Base-by-base conservation (phyloP, 1,140 invertebrate species). In the Eulimnadia texana region DNA sequence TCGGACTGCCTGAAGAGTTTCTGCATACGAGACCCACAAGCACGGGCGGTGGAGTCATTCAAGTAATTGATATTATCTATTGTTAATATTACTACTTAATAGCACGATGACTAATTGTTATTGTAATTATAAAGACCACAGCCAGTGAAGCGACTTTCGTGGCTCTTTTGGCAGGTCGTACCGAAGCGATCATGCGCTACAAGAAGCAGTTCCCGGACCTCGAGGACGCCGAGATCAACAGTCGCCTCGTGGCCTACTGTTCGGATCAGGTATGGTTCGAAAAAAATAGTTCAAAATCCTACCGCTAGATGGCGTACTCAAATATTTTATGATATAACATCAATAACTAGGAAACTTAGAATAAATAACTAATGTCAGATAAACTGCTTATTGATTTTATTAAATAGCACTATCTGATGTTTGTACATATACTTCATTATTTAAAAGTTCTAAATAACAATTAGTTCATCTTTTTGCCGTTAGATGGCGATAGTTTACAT, bases 61-160 rank as follows among this genome's bases (percentile, higher is more conserved):
- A 93, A 77, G 84, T 77, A 78, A 66, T 60, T 54, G 22, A 0
- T 28, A 27, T 29, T 51, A 20, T 3, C 2, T 2, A 25, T 20
- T 60, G 47, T 50, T 10, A 11, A 49, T 3, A 22, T 25, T 56
- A 0, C 24, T 19, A 22, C 24, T 11, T 27, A 22, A 22, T 55
- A 22, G 16, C 22, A 22, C 53, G 2, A 11, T 56, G 19, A 13
- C 20, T n/a, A 16, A 54, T 22, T 56, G 24, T 16, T 9, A 19
- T 28, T 22, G 9, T 11, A 20, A 27, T 56, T 28, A 66, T 64
- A 24, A 64, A 82, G 80, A 85, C 90, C 0, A 93, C 90, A 22
- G 84, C 92, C 0, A 93, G 90, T 66, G 93, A 98, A 74, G 84
- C 91, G 0, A 98, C 93, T 0, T 78, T 96, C 55, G 85, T 95